These are phyloP conservation scores for Ophion ventricosus DNA, from an alignment of 2,888 invertebrate species.

Conservation along the genomic window DNA sequence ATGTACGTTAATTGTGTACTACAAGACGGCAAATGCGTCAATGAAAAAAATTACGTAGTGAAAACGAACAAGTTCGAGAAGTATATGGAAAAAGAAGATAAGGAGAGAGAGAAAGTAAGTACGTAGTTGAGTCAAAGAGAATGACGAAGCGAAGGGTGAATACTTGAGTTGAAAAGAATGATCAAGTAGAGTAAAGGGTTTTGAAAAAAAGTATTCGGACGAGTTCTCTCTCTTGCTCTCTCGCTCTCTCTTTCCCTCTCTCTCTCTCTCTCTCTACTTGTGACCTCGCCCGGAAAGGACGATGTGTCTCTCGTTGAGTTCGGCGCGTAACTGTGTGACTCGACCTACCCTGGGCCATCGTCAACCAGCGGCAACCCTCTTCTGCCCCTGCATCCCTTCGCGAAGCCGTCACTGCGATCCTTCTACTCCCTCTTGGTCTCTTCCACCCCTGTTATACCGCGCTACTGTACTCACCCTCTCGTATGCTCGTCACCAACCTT, in stretches of 20 bases:
- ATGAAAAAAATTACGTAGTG: neutral
- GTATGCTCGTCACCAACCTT: conserved; percentile 49
- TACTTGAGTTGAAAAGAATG: neutral
- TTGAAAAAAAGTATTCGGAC: conserved; percentile 14
- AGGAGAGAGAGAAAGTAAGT: conserved; percentile 1
- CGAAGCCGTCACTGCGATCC: conserved; percentile 57
- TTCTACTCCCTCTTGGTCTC: conserved; percentile 46
- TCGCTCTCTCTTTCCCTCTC: conserved; percentile 4
- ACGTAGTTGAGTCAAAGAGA: neutral
- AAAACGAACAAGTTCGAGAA: conserved; percentile 3
- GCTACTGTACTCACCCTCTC: conserved; percentile 65
- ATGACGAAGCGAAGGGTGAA: neutral
- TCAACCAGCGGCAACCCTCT: conserved; percentile 78
- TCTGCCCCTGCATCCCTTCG: conserved; percentile 78
- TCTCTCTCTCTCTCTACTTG: conserved; percentile 35
- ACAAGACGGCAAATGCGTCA: neutral
- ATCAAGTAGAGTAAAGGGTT: neutral
- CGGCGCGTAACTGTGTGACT: conserved; percentile 83
- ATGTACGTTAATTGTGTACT: neutral
- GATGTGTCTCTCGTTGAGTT: conserved; percentile 79
- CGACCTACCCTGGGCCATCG: conserved; percentile 80
- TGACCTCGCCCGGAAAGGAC: conserved; percentile 68
- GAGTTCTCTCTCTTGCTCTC: conserved; percentile 25
- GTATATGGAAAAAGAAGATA: neutral
- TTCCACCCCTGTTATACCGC: conserved; percentile 56